These are phyloP conservation scores for Boulengerochromis microlepis DNA, from an alignment of 2,113 vertebrate genomes.

Conservation along the genomic window DNA sequence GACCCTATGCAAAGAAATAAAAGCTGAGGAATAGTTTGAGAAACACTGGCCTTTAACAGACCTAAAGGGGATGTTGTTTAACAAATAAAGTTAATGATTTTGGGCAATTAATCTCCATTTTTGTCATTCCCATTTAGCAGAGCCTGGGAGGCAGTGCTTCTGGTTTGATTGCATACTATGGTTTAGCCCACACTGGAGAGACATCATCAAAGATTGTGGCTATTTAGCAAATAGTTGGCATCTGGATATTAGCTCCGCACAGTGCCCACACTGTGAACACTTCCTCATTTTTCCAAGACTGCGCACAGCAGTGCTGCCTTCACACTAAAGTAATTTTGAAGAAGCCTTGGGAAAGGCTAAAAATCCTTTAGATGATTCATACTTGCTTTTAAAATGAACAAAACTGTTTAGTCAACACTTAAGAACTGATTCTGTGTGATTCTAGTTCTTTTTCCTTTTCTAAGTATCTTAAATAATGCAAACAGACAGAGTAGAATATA, in stretches of 20 bases:
- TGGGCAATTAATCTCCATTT: slow-evolving; percentile 4
- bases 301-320: not conserved
- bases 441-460: not conserved
- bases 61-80: not conserved
- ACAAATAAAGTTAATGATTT: not conserved
- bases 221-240: slow-evolving; percentile 17
- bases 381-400: not conserved
- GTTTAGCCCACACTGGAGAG: not conserved
- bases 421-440: not conserved
- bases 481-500: not conserved
- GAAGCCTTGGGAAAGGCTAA: slow-evolving; percentile 6
- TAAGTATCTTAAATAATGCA: not conserved
- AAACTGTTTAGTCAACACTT: not conserved
- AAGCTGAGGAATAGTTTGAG: not conserved
- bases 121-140: not conserved
- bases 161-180: not conserved
- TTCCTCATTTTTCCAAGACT: slow-evolving; percentile 1
- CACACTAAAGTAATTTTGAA: slow-evolving; percentile 20
- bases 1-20: slow-evolving; percentile 72
- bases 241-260: not conserved
- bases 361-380: slow-evolving; percentile 19
- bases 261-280: not conserved
- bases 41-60: not conserved
- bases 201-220: not conserved
- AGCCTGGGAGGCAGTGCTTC: not conserved